Percentiles rank a stretch among this genome's conserved stretches.
These are phyloP conservation scores for Myotis planiceps DNA, from an alignment of 2,797 vertebrate genomes.

Conservation along the genomic window DNA sequence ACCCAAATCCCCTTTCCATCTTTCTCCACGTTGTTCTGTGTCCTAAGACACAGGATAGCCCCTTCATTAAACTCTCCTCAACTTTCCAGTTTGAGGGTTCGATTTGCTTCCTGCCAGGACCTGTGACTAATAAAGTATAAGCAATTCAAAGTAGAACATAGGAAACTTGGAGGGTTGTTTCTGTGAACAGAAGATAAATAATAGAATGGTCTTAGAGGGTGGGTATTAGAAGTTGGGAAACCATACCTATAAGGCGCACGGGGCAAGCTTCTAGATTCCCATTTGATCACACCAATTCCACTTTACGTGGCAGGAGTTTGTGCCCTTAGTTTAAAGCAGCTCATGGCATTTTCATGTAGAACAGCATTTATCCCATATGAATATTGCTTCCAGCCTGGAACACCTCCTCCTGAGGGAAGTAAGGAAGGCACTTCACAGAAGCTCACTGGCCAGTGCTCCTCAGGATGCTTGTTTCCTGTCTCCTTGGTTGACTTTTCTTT, in stretches of 20 bases:
- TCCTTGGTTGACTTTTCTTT: neutral
- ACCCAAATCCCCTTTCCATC: neutral
- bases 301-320: accelerated
- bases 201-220: neutral
- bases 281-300: neutral
- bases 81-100: neutral
- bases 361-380: accelerated
- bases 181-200: neutral
- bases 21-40: neutral
- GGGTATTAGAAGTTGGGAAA: neutral
- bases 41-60: neutral
- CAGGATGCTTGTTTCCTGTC: neutral
- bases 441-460: neutral
- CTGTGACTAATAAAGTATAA: neutral
- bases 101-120: neutral
- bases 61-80: neutral
- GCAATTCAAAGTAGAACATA: neutral
- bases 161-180: neutral
- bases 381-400: neutral
- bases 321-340: neutral
- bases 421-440: neutral
- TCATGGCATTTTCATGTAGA: neutral
- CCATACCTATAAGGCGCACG: accelerated
- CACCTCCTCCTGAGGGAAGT: no score
- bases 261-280: neutral